These are phyloP conservation scores for Sylvia atricapilla DNA, from an alignment of 2,113 vertebrate species.

Conservation along the genomic window DNA sequence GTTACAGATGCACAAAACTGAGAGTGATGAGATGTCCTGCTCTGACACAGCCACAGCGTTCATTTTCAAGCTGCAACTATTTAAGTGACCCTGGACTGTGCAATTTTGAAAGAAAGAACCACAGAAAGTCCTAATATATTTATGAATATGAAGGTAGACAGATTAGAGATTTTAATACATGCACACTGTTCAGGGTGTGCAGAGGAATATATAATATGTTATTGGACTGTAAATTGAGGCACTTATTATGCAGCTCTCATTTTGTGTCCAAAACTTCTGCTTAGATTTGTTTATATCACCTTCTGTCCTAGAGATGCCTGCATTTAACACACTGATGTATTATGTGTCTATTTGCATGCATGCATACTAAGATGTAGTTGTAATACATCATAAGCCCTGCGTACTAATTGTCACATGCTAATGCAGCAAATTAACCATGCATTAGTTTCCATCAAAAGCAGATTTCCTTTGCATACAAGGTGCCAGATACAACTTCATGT, in stretches of 20 bases:
- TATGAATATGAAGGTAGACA: neutral
- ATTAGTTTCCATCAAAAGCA: constrained; percentile 3
- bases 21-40: neutral
- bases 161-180: neutral
- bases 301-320: neutral
- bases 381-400: neutral
- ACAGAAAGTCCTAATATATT: neutral
- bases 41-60: neutral
- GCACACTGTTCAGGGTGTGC: neutral
- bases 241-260: neutral
- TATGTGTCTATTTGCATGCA: neutral
- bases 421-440: constrained; percentile 1
- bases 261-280: neutral
- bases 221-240: neutral
- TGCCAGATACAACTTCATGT: neutral
- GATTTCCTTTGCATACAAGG: neutral
- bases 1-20: constrained; percentile 64
- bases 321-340: neutral
- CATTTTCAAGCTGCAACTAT: neutral
- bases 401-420: constrained; percentile 24
- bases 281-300: constrained; percentile 2
- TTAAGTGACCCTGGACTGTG: neutral
- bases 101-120: neutral
- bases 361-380: neutral
- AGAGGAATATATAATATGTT: neutral